Conservation (phyloP, 2,797 vertebrate genomes). For the Cercopithecus mitis region DNA sequence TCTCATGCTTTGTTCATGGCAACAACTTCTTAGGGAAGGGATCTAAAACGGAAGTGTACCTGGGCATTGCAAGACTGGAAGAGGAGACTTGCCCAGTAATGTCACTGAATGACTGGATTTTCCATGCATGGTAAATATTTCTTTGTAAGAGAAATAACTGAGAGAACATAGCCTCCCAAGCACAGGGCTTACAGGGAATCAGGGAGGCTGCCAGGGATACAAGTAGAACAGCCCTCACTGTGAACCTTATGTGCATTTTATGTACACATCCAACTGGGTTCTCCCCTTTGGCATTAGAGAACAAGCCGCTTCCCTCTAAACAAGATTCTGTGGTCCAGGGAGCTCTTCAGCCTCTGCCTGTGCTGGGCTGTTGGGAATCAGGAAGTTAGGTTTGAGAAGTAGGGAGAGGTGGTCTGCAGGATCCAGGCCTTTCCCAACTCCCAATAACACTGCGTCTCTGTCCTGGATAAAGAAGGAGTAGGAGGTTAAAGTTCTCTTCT, state of each 20-base stretch:
- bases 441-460: background rate
- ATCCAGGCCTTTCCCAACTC: background rate
- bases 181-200: fast-evolving
- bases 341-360: background rate
- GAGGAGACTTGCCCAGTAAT: background rate
- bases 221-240: fast-evolving
- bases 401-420: fast-evolving
- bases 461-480: background rate
- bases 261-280: background rate
- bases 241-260: fast-evolving
- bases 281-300: background rate
- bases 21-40: background rate
- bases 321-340: background rate
- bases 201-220: too few relatives aligned
- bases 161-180: background rate
- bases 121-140: fast-evolving
- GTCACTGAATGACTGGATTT: background rate
- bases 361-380: background rate
- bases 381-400: fast-evolving
- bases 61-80: too few relatives aligned
- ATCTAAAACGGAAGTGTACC: fast-evolving
- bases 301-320: background rate
- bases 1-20: background rate
- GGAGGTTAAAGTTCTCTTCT: background rate
- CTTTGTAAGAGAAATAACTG: background rate